phyloP scores from a whole-genome alignment of 2,888 invertebrate genomes.

The Neoscelio sp. region DNA sequence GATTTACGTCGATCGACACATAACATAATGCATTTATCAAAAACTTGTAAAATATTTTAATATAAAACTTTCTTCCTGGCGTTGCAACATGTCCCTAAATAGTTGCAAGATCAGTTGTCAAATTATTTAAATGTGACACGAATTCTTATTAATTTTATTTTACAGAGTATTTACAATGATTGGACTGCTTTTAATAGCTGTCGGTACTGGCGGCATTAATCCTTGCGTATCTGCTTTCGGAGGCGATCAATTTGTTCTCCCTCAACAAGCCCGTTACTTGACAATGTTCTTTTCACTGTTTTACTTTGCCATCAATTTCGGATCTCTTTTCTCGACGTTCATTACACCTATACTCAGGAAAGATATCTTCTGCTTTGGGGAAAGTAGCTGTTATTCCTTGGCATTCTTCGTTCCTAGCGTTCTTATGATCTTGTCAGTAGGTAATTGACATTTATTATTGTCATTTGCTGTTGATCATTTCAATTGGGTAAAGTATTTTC shows the following conservation, averaged over 20 bases:
- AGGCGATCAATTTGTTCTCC: conserved; percentile 95
- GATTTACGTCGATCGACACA: too few species aligned
- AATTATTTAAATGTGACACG: background rate
- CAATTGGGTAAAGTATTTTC: too few species aligned
- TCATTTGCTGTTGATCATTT: too few species aligned
- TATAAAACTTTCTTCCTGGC: too few species aligned
- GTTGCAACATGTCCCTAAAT: too few species aligned
- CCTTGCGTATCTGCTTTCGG: conserved; percentile 98
- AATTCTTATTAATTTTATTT: conserved; percentile 32
- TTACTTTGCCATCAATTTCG: conserved; percentile 96
- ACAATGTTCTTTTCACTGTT: conserved; percentile 96
- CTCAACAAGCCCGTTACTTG: conserved; percentile 91
- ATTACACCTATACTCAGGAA: conserved; percentile 94
- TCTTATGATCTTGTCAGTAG: conserved; percentile 92
- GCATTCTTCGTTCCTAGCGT: conserved; percentile 96
- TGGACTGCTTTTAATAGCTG: conserved; percentile 90
- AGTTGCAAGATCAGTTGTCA: background rate
- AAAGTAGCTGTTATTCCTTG: conserved; percentile 90
- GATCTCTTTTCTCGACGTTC: conserved; percentile 94
- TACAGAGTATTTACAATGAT: conserved; percentile 87
- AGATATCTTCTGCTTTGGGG: conserved; percentile 90
- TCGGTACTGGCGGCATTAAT: conserved; percentile 98
- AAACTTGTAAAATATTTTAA: too few species aligned
- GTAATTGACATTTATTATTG: conserved; percentile 84
- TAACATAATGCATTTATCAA: too few species aligned